phyloP scores from a whole-genome alignment of 2,113 vertebrate genomes.

The Psephotus haematonotus region DNA sequence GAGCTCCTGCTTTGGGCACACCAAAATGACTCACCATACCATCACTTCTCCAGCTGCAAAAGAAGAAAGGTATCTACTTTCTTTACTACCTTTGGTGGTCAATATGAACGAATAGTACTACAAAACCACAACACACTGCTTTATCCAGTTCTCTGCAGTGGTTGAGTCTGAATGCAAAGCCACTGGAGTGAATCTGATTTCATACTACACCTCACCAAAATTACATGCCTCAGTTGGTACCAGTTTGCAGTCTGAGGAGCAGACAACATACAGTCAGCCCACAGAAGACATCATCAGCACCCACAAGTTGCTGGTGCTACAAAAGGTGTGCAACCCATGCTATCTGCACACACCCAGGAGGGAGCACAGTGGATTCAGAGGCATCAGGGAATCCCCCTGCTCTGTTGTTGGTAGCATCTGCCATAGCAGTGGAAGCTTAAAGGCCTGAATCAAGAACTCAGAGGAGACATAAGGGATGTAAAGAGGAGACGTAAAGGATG shows the following conservation, averaged over 20 bases:
- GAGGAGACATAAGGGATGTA: not conserved
- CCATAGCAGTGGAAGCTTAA: not conserved
- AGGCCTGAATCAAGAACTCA: not conserved
- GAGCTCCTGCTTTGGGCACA: not conserved
- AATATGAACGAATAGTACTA: not conserved
- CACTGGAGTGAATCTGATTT: not conserved
- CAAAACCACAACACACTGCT: not conserved
- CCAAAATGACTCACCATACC: accelerated
- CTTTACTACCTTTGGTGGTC: not conserved
- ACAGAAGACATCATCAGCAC: not conserved
- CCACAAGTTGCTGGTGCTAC: not conserved
- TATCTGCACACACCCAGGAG: not conserved
- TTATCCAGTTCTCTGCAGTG: not conserved
- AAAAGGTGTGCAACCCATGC: accelerated
- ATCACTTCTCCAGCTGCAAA: not conserved
- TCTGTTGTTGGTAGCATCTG: not conserved
- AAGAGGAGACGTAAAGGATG: not conserved
- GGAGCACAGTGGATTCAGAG: accelerated
- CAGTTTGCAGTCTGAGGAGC: not conserved
- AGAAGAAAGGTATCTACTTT: not conserved
- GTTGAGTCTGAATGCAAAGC: not conserved
- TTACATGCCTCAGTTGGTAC: not conserved
- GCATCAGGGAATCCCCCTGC: accelerated
- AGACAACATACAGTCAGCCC: not conserved
- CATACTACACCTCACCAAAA: not conserved